Base-by-base conservation (phyloP, 2,888 invertebrate genomes). In the Epistrophella euchroma region DNA sequence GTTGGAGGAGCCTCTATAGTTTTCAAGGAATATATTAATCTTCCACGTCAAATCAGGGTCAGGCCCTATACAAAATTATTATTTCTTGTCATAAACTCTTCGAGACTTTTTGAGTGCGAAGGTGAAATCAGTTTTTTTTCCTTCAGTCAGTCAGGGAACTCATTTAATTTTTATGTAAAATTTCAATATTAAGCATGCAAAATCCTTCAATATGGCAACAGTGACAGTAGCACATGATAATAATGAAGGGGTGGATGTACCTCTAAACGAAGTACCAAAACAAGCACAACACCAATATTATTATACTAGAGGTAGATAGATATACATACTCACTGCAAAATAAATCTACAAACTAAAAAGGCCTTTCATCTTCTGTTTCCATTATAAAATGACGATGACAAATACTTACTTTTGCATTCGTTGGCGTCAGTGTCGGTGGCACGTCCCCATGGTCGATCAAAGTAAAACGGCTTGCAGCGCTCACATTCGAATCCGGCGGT, bases 401-500 rank as follows among this genome's bases (percentile, higher is more conserved):
- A 68, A 70, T 28, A 94, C 96, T 94, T 94, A 99, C 99, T 98
- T 95, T 98, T 98, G 94, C 99, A 99, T 94, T 99, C 98, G 94
- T 99, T 98, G 91, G 99, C 98, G 91, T 98, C 98, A 90, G 96
- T 95, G 70, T 97, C 96, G 45, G 98, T 99, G 88, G 99, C 99
- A 90, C 99, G 95, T 89, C 98, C 98, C 99, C 99, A 99, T 84
- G 99, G 99, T 89, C 98, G 94, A 94, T 99, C 99, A 93, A 98
- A 98, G 94, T 98, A 98, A 95, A 99, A 99, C 81, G 98, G 98
- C 93, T 98, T 98, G 95, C 99, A 99, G 88, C 97, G 94, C 94
- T 99, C 99, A 94, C 99, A 99, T 94, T 99, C 99, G 87, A 97
- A 94, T 71, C 99, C 99, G 40, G 98, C 99, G 72, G 99, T 99